Evolutionary conservation across 2,797 vertebrate species (phyloP).

Genomic region (Danio tinwini): DNA sequence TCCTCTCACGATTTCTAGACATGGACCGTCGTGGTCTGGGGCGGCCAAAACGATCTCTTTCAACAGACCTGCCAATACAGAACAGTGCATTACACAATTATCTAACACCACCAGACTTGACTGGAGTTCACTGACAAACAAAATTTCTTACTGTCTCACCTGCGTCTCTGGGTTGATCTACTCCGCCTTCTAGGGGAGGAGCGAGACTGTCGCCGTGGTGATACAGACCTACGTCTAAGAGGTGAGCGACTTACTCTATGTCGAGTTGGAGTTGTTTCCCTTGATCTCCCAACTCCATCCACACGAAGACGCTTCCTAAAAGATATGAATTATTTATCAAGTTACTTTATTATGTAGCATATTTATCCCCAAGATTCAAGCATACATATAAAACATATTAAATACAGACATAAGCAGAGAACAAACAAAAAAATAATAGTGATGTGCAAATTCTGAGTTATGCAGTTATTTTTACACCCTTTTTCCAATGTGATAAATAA

Average conservation of each 20-base stretch:
- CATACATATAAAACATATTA: background rate
- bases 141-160: conserved; percentile 65
- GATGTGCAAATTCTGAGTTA: too few species aligned
- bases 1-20: conserved; percentile 85
- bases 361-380: background rate
- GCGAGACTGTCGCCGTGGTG: conserved; percentile 74
- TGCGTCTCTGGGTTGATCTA: conserved; percentile 84
- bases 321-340: background rate
- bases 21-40: conserved; percentile 87
- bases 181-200: conserved; percentile 88
- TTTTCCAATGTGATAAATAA: too few species aligned
- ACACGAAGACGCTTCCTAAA: conserved; percentile 86
- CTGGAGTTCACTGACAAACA: background rate
- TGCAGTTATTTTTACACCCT: too few species aligned
- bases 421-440: too few species aligned
- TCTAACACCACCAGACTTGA: background rate
- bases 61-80: conserved; percentile 68
- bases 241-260: conserved; percentile 90
- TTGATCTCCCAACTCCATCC: conserved; percentile 84
- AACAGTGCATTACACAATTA: background rate
- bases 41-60: conserved; percentile 88
- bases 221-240: conserved; percentile 87
- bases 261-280: conserved; percentile 85
- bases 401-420: too few species aligned
- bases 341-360: background rate